Percentiles rank a stretch among this genome's conserved stretches.
phyloP scores from a whole-genome alignment of 2,797 vertebrate species.

The Aplochiton taeniatus region DNA sequence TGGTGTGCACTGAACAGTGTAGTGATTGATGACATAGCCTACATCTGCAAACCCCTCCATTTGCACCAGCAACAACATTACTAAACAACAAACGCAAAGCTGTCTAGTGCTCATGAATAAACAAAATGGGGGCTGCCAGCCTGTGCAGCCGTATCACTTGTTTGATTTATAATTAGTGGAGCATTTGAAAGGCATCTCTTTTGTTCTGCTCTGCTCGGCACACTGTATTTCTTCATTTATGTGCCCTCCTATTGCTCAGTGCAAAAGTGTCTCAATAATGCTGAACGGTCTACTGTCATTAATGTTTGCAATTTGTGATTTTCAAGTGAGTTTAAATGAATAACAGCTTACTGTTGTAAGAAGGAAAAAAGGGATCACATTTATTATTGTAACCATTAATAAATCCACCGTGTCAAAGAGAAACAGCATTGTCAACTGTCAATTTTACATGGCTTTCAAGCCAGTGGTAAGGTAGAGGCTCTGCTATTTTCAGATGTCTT shows the following conservation, averaged over 20 bases:
- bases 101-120: constrained; percentile 20
- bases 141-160: constrained; percentile 11
- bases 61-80: constrained; percentile 5
- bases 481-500: no score
- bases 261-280: background rate
- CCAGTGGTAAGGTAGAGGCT: no score
- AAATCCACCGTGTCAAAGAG: no score
- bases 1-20: background rate
- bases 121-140: constrained; percentile 3
- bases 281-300: background rate
- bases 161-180: constrained; percentile 19
- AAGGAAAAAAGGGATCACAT: no score
- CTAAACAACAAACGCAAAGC: constrained; percentile 1
- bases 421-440: no score
- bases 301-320: background rate
- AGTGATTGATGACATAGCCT: constrained; percentile 6
- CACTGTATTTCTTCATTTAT: constrained; percentile 3
- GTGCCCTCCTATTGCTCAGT: background rate
- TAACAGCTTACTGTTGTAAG: no score
- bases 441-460: no score
- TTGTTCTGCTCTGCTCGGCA: background rate
- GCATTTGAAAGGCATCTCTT: constrained; percentile 1
- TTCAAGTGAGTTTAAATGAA: background rate
- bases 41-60: background rate
- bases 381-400: no score